These are phyloP conservation scores for Babyrousa celebensis DNA, from an alignment of 2,797 vertebrate species.

Conservation along the genomic window DNA sequence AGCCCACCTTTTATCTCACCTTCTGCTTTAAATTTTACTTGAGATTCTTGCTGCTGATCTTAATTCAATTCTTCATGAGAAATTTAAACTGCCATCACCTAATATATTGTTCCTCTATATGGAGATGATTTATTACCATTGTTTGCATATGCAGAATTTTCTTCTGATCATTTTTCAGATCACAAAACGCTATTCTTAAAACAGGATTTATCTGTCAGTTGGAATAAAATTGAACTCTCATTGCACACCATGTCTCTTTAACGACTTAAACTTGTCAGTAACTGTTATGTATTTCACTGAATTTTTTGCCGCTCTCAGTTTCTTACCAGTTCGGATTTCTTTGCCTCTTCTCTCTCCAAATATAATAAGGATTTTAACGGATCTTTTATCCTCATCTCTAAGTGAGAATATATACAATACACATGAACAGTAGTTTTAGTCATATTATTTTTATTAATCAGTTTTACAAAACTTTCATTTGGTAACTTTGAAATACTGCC, in stretches of 20 bases:
- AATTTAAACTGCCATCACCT: slow-evolving; percentile 57
- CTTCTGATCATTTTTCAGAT: slow-evolving; percentile 72
- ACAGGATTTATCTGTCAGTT: slow-evolving; percentile 63
- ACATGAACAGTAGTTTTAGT: background rate
- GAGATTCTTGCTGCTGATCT: slow-evolving; percentile 11
- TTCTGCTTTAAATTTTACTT: slow-evolving; percentile 61
- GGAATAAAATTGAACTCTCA: slow-evolving; percentile 62
- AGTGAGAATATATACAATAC: background rate
- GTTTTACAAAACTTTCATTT: background rate
- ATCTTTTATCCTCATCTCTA: background rate
- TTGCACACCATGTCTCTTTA: background rate
- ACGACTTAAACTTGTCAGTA: slow-evolving; percentile 68
- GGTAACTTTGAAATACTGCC: background rate
- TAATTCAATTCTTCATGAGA: slow-evolving; percentile 52
- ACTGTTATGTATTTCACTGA: slow-evolving; percentile 18
- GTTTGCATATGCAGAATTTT: slow-evolving; percentile 61
- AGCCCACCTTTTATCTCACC: background rate
- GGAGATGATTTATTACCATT: slow-evolving; percentile 73
- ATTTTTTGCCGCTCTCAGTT: slow-evolving; percentile 44
- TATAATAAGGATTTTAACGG: background rate
- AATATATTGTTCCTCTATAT: slow-evolving; percentile 64
- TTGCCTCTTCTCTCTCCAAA: background rate
- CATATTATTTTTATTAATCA: background rate
- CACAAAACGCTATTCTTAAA: slow-evolving; percentile 71
- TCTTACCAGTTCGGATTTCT: slow-evolving; percentile 23